Evolutionary conservation across 1,140 invertebrate species (phyloP).

Genomic region (Drosophila elegans): DNA sequence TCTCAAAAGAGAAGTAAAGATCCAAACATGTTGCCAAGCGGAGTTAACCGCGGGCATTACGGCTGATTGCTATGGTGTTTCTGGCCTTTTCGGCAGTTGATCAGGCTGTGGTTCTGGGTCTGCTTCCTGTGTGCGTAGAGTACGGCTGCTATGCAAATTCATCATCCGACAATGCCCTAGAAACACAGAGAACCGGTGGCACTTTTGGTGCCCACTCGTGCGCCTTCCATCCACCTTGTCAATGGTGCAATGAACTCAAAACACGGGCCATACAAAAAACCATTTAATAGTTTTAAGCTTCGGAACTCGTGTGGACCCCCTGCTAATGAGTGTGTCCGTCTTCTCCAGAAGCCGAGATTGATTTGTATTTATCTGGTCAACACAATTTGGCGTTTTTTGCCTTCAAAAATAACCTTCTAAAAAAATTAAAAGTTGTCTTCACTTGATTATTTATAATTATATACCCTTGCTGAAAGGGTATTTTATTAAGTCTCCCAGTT

Average conservation of each 20-base stretch:
- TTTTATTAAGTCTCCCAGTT: no score
- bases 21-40: constrained; percentile 58
- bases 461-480: no score
- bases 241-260: constrained; percentile 66
- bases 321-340: constrained; percentile 59
- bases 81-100: constrained; percentile 23
- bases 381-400: not conserved
- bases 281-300: constrained; percentile 29
- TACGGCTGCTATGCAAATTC: constrained; percentile 69
- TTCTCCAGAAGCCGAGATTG: constrained; percentile 38
- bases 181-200: constrained; percentile 79
- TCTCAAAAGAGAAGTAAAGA: constrained; percentile 26
- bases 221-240: constrained; percentile 9
- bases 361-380: constrained; percentile 58
- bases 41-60: constrained; percentile 52
- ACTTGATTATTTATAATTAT: no score
- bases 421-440: no score
- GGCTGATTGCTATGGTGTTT: constrained; percentile 56
- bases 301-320: constrained; percentile 57
- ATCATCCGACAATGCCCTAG: constrained; percentile 63
- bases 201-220: constrained; percentile 26
- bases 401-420: not conserved
- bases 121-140: constrained; percentile 35
- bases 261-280: constrained; percentile 42
- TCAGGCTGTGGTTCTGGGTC: constrained; percentile 31